phyloP scores from a whole-genome alignment of 2,797 vertebrate species.

The Tauraco hartlaubi region DNA sequence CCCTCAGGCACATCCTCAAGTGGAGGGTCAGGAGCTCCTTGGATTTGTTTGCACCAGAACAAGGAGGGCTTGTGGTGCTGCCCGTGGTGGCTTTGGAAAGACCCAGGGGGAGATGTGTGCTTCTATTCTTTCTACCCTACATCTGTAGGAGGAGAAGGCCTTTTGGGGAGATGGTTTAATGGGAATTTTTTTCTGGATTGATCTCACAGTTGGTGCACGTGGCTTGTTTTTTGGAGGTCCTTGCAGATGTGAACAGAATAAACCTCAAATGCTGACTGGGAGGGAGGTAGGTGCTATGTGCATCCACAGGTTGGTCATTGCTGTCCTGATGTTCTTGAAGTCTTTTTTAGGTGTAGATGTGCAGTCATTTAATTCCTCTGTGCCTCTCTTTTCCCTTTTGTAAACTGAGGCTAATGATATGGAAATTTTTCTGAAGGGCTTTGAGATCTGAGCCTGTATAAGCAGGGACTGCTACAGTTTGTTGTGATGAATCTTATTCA shows the following conservation, averaged over 20 bases:
- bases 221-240: neutral
- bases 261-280: neutral
- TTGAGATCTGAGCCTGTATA: neutral
- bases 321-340: neutral
- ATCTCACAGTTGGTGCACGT: rapidly evolving
- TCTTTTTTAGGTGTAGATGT: neutral
- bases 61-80: neutral
- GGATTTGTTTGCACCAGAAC: neutral
- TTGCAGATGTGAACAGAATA: neutral
- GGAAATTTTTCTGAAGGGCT: neutral
- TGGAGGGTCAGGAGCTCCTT: neutral
- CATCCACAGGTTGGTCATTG: neutral
- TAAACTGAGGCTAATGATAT: neutral
- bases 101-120: neutral
- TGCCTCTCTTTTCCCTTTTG: neutral
- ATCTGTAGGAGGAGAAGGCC: neutral
- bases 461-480: neutral
- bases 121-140: neutral
- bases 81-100: neutral
- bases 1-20: neutral
- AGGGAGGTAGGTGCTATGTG: neutral
- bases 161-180: neutral
- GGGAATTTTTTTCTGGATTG: neutral
- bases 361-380: rapidly evolving
- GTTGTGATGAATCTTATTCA: neutral